Conservation (phyloP, 2,113 vertebrate genomes). For the Pteropus alecto region DNA sequence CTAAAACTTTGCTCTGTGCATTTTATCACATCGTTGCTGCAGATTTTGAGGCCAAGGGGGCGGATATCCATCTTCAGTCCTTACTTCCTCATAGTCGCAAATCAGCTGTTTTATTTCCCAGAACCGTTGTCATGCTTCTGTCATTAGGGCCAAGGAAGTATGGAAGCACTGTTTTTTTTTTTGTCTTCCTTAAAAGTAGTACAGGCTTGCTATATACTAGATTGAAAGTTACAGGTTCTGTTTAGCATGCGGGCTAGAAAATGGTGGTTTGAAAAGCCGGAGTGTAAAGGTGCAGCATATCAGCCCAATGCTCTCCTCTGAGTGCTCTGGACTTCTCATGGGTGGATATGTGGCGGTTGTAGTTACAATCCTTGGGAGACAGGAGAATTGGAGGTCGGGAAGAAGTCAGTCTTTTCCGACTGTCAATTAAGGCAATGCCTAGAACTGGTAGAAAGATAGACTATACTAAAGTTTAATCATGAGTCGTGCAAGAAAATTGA, state of each 20-base stretch:
- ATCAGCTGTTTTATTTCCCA: background rate
- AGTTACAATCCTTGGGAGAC: background rate
- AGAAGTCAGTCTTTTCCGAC: background rate
- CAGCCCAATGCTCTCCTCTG: background rate
- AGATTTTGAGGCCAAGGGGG: background rate
- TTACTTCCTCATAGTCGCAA: background rate
- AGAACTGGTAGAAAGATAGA: background rate
- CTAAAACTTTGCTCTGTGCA: background rate
- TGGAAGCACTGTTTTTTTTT: background rate
- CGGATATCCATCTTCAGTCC: background rate
- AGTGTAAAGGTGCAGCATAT: background rate
- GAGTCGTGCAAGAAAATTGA: background rate
- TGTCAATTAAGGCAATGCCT: background rate
- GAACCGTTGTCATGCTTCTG: background rate
- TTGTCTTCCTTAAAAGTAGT: background rate
- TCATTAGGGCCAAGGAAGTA: background rate
- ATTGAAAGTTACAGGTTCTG: background rate
- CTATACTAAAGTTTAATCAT: background rate
- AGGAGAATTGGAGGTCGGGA: background rate
- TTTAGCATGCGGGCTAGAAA: background rate
- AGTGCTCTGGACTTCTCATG: accelerated
- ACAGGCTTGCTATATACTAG: background rate
- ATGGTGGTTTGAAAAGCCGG: background rate
- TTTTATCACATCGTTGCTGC: background rate
- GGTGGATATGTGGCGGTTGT: background rate